phyloP scores from a whole-genome alignment of 2,113 vertebrate genomes.

The Cercopithecus mona region DNA sequence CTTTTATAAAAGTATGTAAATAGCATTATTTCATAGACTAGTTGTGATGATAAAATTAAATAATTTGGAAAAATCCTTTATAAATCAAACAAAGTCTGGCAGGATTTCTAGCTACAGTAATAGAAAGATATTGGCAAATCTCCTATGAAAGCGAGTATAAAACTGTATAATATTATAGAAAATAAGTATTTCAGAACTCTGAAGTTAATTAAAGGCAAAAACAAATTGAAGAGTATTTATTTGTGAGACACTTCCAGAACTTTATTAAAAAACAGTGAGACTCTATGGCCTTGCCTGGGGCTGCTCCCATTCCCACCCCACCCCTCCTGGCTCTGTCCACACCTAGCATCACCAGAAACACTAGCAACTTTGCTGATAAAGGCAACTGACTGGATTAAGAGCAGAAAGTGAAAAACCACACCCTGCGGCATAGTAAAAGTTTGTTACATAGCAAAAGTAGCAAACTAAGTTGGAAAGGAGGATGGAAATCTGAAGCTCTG shows the following conservation, averaged over 20 bases:
- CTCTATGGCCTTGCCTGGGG: background rate
- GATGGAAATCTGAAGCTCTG: background rate
- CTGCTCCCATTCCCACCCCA: background rate
- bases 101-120: background rate
- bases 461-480: background rate
- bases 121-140: background rate
- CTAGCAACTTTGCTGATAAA: background rate
- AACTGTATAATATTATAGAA: background rate
- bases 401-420: background rate
- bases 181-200: background rate
- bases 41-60: background rate
- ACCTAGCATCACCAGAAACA: background rate
- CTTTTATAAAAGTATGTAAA: background rate
- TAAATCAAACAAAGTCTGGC: background rate
- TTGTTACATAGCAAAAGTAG: background rate
- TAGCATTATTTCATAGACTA: background rate
- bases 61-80: background rate
- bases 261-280: background rate
- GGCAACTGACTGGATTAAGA: background rate
- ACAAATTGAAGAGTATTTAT: background rate
- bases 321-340: fast-evolving
- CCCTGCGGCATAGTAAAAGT: fast-evolving
- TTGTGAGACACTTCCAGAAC: background rate
- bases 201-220: background rate
- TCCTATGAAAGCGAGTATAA: background rate